Base-by-base conservation (phyloP, 2,797 vertebrate species). In the Fistularia tabacaria region DNA sequence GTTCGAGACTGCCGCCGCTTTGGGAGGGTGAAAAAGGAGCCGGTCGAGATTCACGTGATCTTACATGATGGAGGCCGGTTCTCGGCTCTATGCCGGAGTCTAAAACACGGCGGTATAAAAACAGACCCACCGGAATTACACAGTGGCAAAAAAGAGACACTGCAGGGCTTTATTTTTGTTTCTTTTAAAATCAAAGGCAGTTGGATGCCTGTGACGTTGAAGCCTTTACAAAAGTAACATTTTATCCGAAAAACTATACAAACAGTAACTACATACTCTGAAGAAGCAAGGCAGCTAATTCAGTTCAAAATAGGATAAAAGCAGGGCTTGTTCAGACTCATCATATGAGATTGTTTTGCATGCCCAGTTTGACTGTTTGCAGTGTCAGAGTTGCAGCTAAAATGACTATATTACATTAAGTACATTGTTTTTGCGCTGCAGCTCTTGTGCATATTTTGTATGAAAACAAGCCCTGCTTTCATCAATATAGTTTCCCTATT, bases 141-240 rank as follows among this genome's bases (percentile, higher is more conserved):
- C 81, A 84, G 85, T 93, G 92, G 83, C 73, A 94, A 70, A 93
- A 97, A 95, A 97, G 93, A 94, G 96, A 98, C 93, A 98, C 95
- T 95, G 96, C 95, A 97, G 94, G 94, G 95, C 88, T 93, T 90
- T 80, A 81, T 80, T 84, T 81, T 79, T 84, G 66, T 64, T 66
- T 64, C 74, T 82, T 83, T 80, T 76, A 77, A n/a, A 77, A 85
- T 94, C 93, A 96, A 94, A 95, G 94, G 94, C 95, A 95, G 93
- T 94, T 92, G 93, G 93, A 83, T 95, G 93, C 94, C 95, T 91
- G 92, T 90, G 95, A 96, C 92, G 93, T 95, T 92, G 92, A 93
- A 96, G 95, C 94, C 94, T 93, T 97, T 98, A 98, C 93, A 98
- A 98, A 98, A 98, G 95, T 98, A 98, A 97, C 96, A 96, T 96